Evolutionary conservation across 1,140 invertebrate genomes (phyloP).

Genomic region (Wiebesia pumilae): DNA sequence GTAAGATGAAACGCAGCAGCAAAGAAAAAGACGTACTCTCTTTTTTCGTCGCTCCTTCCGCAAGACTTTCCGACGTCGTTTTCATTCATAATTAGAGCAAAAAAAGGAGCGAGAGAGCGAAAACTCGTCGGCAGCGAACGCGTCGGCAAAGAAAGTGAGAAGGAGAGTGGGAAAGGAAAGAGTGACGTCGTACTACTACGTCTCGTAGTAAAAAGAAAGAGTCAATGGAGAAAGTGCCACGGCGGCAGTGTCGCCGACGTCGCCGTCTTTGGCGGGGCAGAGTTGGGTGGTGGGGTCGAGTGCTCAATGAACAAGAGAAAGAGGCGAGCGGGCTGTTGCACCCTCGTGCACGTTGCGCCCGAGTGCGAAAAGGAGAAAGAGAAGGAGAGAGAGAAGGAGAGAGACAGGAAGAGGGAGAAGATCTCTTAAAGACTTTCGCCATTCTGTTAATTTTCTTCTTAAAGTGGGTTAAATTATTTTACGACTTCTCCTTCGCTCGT

Average conservation of each 20-base stretch:
- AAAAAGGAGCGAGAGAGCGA: constrained; percentile 55
- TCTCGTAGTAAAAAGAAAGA: constrained; percentile 74
- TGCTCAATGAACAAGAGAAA: constrained; percentile 73
- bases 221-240: constrained; percentile 74
- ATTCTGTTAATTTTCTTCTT: constrained; percentile 73
- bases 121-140: background rate
- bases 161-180: constrained; percentile 31
- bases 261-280: constrained; percentile 57
- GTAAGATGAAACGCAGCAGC: constrained; percentile 32
- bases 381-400: constrained; percentile 39
- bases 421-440: constrained; percentile 72
- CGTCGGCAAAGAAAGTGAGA: constrained; percentile 54
- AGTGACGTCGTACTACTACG: constrained; percentile 60
- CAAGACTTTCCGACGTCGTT: constrained; percentile 59
- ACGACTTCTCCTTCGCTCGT: constrained; percentile 59
- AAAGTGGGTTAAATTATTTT: constrained; percentile 73
- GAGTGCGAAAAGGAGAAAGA: constrained; percentile 51
- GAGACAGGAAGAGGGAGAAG: constrained; percentile 48
- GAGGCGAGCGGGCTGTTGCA: constrained; percentile 60
- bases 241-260: constrained; percentile 54
- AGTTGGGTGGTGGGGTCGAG: constrained; percentile 24
- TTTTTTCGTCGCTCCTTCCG: background rate
- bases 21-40: constrained; percentile 43
- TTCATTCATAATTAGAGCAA: constrained; percentile 76
- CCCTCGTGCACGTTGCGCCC: constrained; percentile 43